phyloP scores from a whole-genome alignment of 2,113 vertebrate genomes.

The Perognathus longimembris region DNA sequence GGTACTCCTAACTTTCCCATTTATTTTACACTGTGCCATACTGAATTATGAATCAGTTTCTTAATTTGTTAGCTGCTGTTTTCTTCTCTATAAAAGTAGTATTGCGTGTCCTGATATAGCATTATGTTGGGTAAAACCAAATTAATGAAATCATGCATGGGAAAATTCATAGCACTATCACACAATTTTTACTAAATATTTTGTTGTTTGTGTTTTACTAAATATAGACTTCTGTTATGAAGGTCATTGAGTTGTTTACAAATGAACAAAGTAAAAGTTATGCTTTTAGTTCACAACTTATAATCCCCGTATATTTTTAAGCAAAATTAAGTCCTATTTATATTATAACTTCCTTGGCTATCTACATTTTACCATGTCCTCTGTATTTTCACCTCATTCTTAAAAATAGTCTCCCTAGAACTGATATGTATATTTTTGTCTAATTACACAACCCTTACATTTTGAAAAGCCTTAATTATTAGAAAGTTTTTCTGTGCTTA shows the following conservation, averaged over 20 bases:
- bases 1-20: neutral
- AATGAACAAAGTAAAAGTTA: neutral
- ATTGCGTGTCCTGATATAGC: neutral
- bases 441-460: slow-evolving; percentile 15
- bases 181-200: neutral
- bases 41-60: neutral
- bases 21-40: neutral
- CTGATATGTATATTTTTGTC: neutral
- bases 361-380: neutral
- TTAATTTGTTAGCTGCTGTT: neutral
- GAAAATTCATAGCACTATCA: neutral
- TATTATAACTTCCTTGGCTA: neutral
- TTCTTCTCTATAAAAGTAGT: neutral
- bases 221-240: neutral
- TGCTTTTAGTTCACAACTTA: neutral
- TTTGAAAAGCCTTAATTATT: slow-evolving; percentile 23
- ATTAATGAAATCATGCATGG: neutral
- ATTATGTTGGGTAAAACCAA: neutral
- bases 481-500: slow-evolving; percentile 9
- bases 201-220: slow-evolving; percentile 27
- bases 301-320: neutral
- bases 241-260: neutral
- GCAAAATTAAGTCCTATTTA: neutral
- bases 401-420: neutral
- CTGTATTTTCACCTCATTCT: neutral